Evolutionary conservation across 2,797 vertebrate species (phyloP).

Genomic region (Podargus strigoides): DNA sequence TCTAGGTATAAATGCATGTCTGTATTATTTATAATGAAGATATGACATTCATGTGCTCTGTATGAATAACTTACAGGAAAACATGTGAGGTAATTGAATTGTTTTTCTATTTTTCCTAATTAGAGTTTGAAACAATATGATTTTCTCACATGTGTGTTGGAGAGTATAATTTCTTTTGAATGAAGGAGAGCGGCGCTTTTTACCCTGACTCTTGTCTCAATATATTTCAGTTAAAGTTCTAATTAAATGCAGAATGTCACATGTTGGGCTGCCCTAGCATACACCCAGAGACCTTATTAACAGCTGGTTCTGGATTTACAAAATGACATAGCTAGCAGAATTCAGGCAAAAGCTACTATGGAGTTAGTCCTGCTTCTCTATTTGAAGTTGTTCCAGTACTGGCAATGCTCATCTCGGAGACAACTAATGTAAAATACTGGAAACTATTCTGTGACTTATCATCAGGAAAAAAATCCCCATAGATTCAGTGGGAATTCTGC

Average conservation of each 20-base stretch:
- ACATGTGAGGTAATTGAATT: background rate
- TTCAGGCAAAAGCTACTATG: background rate
- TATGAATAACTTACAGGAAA: background rate
- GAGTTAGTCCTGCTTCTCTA: background rate
- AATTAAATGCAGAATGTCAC: slow-evolving; percentile 12
- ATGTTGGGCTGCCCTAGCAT: background rate
- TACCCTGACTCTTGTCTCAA: background rate
- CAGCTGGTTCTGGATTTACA: background rate
- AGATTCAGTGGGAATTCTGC: slow-evolving; percentile 51
- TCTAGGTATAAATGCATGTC: background rate
- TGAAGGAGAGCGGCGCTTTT: background rate
- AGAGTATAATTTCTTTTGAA: slow-evolving; percentile 15
- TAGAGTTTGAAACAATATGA: slow-evolving; percentile 1
- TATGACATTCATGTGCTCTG: background rate
- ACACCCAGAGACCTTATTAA: background rate
- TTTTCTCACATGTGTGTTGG: background rate
- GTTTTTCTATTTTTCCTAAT: background rate
- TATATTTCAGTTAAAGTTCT: slow-evolving; percentile 22
- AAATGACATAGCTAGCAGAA: slow-evolving; percentile 26
- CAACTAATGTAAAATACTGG: slow-evolving; percentile 4
- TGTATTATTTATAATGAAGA: background rate
- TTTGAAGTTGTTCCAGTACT: slow-evolving; percentile 8
- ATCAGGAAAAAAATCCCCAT: slow-evolving; percentile 16
- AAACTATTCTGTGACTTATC: background rate
- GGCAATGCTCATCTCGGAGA: slow-evolving; percentile 4